A percentile compares a stretch with the other conserved stretches of the same genome.
Evolutionary conservation across 2,797 vertebrate genomes (phyloP).

Genomic region (Podarcis lilfordi): DNA sequence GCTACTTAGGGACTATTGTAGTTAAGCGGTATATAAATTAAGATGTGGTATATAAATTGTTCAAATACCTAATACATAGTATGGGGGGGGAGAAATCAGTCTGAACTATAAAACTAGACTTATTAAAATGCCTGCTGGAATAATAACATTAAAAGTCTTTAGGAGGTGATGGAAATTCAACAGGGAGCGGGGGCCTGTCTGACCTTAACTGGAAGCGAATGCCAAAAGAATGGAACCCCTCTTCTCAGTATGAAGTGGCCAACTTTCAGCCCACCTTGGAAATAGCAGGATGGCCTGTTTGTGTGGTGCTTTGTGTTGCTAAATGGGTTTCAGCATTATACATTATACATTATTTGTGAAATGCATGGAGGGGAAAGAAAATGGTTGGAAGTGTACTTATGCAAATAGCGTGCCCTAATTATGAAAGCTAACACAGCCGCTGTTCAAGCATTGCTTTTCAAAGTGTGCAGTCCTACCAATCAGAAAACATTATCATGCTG

Average conservation of each 20-base stretch:
- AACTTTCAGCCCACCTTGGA: constrained; percentile 20
- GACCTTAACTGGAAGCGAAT: too few relatives aligned
- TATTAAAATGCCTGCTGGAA: too few relatives aligned
- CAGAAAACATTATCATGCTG: constrained; percentile 34
- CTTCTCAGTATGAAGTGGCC: constrained; percentile 8
- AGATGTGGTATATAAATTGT: too few relatives aligned
- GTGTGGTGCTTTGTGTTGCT: not conserved
- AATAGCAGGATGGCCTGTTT: constrained; percentile 34
- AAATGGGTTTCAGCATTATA: not conserved
- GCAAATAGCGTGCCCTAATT: constrained; percentile 40
- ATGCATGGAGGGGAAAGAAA: constrained; percentile 22
- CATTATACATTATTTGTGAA: constrained; percentile 27
- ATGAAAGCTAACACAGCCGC: constrained; percentile 34
- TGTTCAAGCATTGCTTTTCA: constrained; percentile 41
- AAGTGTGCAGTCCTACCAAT: constrained; percentile 43
- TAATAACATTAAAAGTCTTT: too few relatives aligned
- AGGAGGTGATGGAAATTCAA: too few relatives aligned
- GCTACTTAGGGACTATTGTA: too few relatives aligned
- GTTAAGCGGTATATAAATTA: too few relatives aligned
- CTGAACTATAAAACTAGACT: too few relatives aligned
- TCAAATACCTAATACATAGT: too few relatives aligned
- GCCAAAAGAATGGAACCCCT: too few relatives aligned
- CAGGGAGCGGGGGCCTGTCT: too few relatives aligned
- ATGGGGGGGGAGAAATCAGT: too few relatives aligned
- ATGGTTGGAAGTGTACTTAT: constrained; percentile 37